Evolutionary conservation across 2,797 vertebrate genomes (phyloP).

Genomic region (Sardinella longiceps): DNA sequence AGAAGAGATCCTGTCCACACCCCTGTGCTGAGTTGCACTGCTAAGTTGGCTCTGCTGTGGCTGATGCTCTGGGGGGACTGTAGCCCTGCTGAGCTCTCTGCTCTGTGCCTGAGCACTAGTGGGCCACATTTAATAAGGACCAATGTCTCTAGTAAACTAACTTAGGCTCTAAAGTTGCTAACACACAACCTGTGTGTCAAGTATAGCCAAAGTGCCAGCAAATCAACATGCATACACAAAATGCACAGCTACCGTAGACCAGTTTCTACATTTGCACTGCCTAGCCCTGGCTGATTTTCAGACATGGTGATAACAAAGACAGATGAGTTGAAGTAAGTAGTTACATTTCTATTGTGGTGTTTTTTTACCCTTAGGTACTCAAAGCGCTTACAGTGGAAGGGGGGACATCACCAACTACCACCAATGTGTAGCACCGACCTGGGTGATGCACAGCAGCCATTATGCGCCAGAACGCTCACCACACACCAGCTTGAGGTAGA

Average conservation of each 20-base stretch:
- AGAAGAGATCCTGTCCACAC: conserved; percentile 1
- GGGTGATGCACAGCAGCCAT: too few species aligned
- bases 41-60: background rate
- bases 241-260: background rate
- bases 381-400: too few species aligned
- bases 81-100: background rate
- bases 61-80: background rate
- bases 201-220: background rate
- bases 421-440: too few species aligned
- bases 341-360: too few species aligned
- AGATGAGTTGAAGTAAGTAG: too few species aligned
- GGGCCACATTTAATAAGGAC: too few species aligned
- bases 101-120: background rate
- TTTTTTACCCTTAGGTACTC: too few species aligned
- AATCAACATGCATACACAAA: background rate
- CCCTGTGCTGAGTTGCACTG: background rate
- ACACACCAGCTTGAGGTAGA: too few species aligned
- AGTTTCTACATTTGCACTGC: background rate
- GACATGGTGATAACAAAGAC: background rate
- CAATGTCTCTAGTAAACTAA: too few species aligned
- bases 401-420: too few species aligned
- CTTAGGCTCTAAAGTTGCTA: too few species aligned
- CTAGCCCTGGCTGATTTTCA: background rate
- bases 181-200: background rate
- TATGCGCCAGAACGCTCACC: too few species aligned